These are phyloP conservation scores for Idris sp. DNA, from an alignment of 1,140 invertebrate species.

Conservation along the genomic window DNA sequence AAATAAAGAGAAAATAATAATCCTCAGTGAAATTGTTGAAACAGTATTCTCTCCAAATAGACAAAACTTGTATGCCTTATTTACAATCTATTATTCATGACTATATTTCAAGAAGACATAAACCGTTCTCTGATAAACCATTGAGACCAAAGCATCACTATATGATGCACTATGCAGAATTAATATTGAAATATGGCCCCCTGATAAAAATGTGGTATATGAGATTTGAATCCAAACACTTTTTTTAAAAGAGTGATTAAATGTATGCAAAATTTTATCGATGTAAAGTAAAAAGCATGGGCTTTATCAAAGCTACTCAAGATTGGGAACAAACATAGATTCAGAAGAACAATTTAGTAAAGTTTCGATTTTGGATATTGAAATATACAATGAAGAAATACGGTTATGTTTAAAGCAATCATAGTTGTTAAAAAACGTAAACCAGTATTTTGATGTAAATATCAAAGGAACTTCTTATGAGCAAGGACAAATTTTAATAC, in stretches of 20 bases:
- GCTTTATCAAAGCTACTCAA: slow-evolving; percentile 43
- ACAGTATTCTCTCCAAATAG: too few species aligned
- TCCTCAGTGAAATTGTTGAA: too few species aligned
- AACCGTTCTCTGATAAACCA: too few species aligned
- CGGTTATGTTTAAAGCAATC: slow-evolving; percentile 10
- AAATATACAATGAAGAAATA: slow-evolving; percentile 43
- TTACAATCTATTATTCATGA: too few species aligned
- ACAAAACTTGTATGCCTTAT: too few species aligned
- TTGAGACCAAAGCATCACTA: too few species aligned
- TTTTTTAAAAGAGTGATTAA: slow-evolving; percentile 62
- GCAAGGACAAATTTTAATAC: slow-evolving; percentile 31
- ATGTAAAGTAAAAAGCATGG: slow-evolving; percentile 56
- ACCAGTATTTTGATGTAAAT: slow-evolving; percentile 35
- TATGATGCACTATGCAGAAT: too few species aligned
- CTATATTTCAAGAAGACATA: too few species aligned
- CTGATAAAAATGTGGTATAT: too few species aligned
- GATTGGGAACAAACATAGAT: slow-evolving; percentile 38
- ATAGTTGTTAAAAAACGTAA: slow-evolving; percentile 9
- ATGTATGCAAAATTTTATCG: slow-evolving; percentile 53
- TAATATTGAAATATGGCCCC: too few species aligned
- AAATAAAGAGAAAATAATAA: too few species aligned
- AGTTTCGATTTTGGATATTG: too few species aligned
- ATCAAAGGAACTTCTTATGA: slow-evolving; percentile 38
- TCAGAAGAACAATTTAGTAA: slow-evolving; percentile 17
- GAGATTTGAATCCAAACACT: slow-evolving; percentile 64